Percentiles rank a stretch among this genome's conserved stretches.
phyloP scores from a whole-genome alignment of 2,797 vertebrate species.

The Ctenopoma kingsleyae region DNA sequence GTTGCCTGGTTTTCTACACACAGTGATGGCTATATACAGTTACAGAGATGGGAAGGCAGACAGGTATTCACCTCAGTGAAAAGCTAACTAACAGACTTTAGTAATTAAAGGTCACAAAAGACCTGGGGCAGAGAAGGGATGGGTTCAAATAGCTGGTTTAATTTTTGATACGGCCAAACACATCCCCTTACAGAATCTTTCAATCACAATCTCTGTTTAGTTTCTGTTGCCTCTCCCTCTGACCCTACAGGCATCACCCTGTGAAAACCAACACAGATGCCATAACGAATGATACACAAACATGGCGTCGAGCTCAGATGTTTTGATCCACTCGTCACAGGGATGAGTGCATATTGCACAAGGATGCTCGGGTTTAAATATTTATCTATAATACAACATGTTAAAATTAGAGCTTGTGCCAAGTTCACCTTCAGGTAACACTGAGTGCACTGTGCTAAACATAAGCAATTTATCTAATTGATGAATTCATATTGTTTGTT shows the following conservation, averaged over 20 bases:
- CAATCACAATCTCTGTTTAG: not conserved
- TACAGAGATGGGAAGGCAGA: conserved; percentile 7
- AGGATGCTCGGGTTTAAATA: too few species aligned
- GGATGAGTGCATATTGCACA: too few species aligned
- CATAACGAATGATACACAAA: not conserved
- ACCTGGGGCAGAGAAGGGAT: not conserved
- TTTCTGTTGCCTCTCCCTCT: not conserved
- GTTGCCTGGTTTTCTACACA: conserved; percentile 1
- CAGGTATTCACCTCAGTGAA: conserved; percentile 21
- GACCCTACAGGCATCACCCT: not conserved
- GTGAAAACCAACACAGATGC: not conserved
- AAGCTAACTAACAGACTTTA: conserved; percentile 18
- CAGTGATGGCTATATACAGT: conserved; percentile 8
- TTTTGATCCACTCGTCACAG: not conserved
- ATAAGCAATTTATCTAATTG: not conserved
- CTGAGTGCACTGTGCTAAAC: not conserved
- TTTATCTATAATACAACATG: too few species aligned
- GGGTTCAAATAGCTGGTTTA: too few species aligned
- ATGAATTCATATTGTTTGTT: not conserved
- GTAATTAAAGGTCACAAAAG: conserved; percentile 60
- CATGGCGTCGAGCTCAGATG: too few species aligned
- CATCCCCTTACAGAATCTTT: not conserved
- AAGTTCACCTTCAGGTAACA: not conserved
- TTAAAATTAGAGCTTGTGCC: too few species aligned
- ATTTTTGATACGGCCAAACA: too few species aligned